These are phyloP conservation scores for Cyrtonyx montezumae DNA, from an alignment of 2,113 vertebrate genomes.

Conservation along the genomic window DNA sequence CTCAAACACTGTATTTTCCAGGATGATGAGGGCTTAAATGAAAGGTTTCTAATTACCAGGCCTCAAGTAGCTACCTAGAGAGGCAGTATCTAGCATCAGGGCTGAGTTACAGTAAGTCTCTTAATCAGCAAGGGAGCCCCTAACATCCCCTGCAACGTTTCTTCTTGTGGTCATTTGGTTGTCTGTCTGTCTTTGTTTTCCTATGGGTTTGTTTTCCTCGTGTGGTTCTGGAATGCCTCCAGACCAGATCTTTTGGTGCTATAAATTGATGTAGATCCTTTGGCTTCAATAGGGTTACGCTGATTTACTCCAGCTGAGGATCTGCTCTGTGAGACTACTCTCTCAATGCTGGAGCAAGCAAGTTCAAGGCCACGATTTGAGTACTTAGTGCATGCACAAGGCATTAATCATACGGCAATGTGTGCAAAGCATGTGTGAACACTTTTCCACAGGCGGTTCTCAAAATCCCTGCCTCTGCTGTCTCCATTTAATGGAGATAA, in stretches of 20 bases:
- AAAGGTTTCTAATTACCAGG: slow-evolving; percentile 55
- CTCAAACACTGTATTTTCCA: slow-evolving; percentile 35
- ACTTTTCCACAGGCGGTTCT: background rate
- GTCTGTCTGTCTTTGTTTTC: background rate
- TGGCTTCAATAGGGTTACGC: background rate
- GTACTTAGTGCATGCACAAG: slow-evolving; percentile 11
- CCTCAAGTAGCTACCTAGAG: slow-evolving; percentile 53
- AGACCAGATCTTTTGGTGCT: background rate
- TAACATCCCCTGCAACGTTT: background rate
- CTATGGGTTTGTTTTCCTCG: slow-evolving; percentile 26
- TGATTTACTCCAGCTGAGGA: slow-evolving; percentile 54
- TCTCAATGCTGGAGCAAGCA: slow-evolving; percentile 9
- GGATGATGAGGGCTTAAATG: slow-evolving; percentile 52
- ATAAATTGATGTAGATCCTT: background rate
- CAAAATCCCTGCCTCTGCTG: background rate
- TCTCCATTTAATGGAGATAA: background rate
- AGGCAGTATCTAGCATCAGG: slow-evolving; percentile 34
- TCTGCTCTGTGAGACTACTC: background rate
- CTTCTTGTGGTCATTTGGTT: slow-evolving; percentile 12
- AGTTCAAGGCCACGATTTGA: slow-evolving; percentile 27
- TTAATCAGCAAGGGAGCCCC: slow-evolving; percentile 47
- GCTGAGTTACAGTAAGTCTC: background rate
- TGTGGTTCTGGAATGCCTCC: background rate
- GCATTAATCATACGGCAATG: slow-evolving; percentile 40
- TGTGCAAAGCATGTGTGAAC: slow-evolving; percentile 53